Conservation (phyloP, 30 jellyfish, hydroid and myxozoan genomes). For the Turritopsis dohrnii region DNA sequence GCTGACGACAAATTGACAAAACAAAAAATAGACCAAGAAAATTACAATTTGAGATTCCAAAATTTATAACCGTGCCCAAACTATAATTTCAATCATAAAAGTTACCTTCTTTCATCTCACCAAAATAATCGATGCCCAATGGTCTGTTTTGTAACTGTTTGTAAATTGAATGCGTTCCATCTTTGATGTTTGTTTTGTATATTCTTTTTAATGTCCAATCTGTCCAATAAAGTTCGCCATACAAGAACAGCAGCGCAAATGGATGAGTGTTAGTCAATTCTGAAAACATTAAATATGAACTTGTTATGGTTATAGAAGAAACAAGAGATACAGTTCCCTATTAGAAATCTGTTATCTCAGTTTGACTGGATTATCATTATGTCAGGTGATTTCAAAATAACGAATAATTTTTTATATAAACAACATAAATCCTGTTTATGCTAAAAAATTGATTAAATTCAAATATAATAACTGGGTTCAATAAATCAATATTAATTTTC, state of each 20-base stretch:
- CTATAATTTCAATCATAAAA: background rate
- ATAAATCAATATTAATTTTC: too few species aligned
- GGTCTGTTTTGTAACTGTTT: background rate
- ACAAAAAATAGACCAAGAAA: too few species aligned
- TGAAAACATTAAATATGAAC: background rate
- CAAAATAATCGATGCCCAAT: background rate
- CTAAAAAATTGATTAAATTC: too few species aligned
- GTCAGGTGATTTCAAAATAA: too few species aligned
- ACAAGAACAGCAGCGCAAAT: background rate
- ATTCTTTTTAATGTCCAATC: background rate
- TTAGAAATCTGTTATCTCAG: background rate
- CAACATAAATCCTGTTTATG: too few species aligned
- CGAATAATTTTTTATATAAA: too few species aligned
- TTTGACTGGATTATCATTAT: too few species aligned
- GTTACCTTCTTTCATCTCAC: background rate
- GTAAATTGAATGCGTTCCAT: background rate
- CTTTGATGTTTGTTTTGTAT: background rate
- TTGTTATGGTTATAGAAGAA: background rate
- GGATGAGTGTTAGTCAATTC: background rate
- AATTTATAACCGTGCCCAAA: background rate
- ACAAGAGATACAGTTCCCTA: too few species aligned
- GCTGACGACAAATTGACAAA: too few species aligned
- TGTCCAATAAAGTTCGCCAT: background rate
- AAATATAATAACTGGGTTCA: too few species aligned
- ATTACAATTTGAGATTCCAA: background rate